Base-by-base conservation (phyloP, 2,888 invertebrate genomes). In the Piscicola geometra region DNA sequence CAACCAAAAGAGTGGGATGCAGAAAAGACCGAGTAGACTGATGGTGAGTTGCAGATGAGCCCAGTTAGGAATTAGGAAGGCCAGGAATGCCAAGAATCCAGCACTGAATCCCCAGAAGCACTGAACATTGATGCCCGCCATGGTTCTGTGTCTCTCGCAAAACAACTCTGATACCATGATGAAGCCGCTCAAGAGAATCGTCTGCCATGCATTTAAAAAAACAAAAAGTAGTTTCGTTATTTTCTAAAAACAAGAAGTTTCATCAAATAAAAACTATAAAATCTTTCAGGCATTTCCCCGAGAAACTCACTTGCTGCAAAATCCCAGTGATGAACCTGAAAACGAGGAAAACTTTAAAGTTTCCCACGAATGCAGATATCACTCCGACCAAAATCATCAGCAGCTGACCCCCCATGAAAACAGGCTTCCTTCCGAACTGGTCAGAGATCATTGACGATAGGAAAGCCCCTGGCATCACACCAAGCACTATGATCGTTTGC, bases 391-490 rank as follows among this genome's bases (percentile, higher is more conserved):
- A 68, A 28, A 80, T 77, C 77, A 80, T 77, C 32, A 76, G 77
- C 76, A 78, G 77, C 33, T 79, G 78, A 50, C 76, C 74, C 77
- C 79, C 74, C 33, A 81, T 80, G 77, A 79, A 80, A 30, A 81
- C 78, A 25, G 79, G 79, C 66, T 81, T 81, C 30, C 81, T 76
- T n/a, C 81, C 81, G 33, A 77, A 75, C 41, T 74, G 68, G 76
- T 81, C 81, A 0, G 80, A 78, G 28, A 81, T 66, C 32, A 76
- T 28, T 3, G 81, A 71, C 78, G 80, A 81, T 30, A 78, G 18
- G 74, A 81, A 77, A 56, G 81, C 81, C 5, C 81, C 81, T 3
- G 80, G 35, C 77, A 81, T 78, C n/a, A 81, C 81, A 1, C 81
- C 81, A 33, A 78, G 67, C 56, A 81, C 79, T 60, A 80, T 79